Conservation (phyloP, 2,888 invertebrate species). For the Agrochola circellaris region DNA sequence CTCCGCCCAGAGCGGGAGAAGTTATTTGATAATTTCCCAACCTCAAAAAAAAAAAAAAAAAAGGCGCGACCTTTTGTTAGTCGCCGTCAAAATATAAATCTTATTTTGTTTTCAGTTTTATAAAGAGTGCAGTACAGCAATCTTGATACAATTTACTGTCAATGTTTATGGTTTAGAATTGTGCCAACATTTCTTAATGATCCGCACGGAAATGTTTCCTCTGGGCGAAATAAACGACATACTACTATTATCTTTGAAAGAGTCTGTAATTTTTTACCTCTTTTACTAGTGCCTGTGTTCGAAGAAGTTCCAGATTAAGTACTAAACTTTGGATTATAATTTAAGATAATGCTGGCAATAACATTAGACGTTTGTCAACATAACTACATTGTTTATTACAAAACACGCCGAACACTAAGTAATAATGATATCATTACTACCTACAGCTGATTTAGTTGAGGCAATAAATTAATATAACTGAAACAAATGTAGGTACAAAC, state of each 20-base stretch:
- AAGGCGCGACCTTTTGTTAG: no score
- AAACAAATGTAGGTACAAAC: conserved; percentile 23
- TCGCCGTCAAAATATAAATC: not conserved
- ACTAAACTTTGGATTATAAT: conserved; percentile 26
- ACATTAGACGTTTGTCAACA: conserved; percentile 18
- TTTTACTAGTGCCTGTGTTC: not conserved
- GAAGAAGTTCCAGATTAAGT: conserved; percentile 23
- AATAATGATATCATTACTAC: not conserved
- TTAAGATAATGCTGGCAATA: conserved; percentile 29
- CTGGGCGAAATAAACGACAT: conserved; percentile 11
- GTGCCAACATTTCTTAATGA: conserved; percentile 39
- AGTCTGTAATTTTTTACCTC: conserved; percentile 6
- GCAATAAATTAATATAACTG: conserved; percentile 19
- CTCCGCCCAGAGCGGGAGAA: no score
- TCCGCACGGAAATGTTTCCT: not conserved
- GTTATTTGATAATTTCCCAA: no score
- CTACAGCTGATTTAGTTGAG: not conserved
- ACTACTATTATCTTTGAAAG: conserved; percentile 6
- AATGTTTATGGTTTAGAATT: conserved; percentile 22
- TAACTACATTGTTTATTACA: conserved; percentile 43
- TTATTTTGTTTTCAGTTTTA: conserved; percentile 2
- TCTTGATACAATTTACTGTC: conserved; percentile 12
- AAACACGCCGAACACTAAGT: conserved; percentile 14
- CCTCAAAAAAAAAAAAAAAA: no score
- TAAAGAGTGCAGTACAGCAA: conserved; percentile 13